Evolutionary conservation across 2,888 invertebrate genomes (phyloP).

Genomic region (Seira musarum): DNA sequence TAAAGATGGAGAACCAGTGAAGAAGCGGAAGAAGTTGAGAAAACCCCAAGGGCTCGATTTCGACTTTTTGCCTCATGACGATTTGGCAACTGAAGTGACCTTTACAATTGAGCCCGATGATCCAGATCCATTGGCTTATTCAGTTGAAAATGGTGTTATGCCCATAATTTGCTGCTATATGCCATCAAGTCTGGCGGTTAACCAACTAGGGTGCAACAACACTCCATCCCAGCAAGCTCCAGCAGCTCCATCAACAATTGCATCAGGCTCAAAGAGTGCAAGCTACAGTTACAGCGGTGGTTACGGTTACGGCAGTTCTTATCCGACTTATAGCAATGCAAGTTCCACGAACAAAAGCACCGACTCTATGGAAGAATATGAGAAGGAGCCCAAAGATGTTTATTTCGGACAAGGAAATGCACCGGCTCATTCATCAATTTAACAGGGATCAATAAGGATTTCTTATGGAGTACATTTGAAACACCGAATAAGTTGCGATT

Average conservation of each 20-base stretch:
- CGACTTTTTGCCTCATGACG: conserved; percentile 57
- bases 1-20: not conserved
- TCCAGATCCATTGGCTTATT: conserved; percentile 61
- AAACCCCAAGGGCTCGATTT: conserved; percentile 54
- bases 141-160: conserved; percentile 64
- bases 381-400: too few species aligned
- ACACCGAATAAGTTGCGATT: too few species aligned
- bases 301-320: too few species aligned
- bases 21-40: conserved; percentile 11
- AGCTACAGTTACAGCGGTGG: conserved; percentile 13
- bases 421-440: too few species aligned
- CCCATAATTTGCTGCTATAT: conserved; percentile 66
- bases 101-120: conserved; percentile 67
- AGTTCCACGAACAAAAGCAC: too few species aligned
- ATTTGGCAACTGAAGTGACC: conserved; percentile 63
- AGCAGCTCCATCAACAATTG: not conserved
- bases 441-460: too few species aligned
- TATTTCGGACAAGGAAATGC: too few species aligned
- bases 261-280: not conserved
- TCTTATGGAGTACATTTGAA: too few species aligned
- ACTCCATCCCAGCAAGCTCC: too few species aligned
- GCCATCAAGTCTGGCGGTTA: conserved; percentile 51
- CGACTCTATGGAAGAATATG: too few species aligned
- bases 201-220: conserved; percentile 10
- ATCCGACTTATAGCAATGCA: too few species aligned